Conservation (phyloP, 2,797 vertebrate genomes). For the Limosa lapponica region DNA sequence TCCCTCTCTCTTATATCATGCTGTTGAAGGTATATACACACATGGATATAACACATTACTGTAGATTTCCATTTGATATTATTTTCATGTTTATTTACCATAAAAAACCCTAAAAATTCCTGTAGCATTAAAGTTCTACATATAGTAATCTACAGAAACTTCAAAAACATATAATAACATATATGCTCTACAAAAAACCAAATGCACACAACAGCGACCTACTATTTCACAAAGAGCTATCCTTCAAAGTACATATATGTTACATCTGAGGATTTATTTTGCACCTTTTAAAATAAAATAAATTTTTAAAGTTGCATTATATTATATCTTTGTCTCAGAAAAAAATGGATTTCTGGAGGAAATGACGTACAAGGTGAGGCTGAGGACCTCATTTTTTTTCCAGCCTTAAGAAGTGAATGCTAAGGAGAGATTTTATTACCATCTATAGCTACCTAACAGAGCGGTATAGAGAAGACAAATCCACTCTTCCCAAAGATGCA, state of each 20-base stretch:
- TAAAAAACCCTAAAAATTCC: neutral
- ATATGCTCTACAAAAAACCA: neutral
- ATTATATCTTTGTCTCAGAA: neutral
- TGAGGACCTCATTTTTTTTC: neutral
- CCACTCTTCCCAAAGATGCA: neutral
- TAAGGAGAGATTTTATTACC: neutral
- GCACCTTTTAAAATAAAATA: neutral
- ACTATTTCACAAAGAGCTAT: neutral
- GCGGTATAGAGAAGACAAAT: neutral
- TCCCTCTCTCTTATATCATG: neutral
- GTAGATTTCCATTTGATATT: neutral
- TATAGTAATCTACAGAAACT: neutral
- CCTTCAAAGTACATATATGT: neutral
- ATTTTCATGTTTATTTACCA: neutral
- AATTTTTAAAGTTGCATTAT: neutral
- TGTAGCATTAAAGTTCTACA: neutral
- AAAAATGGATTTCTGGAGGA: neutral
- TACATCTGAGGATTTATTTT: neutral
- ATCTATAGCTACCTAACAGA: neutral
- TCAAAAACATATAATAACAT: neutral
- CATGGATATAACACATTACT: neutral
- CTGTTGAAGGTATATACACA: neutral
- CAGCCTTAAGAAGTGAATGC: neutral
- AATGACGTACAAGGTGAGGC: neutral
- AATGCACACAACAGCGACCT: fast-evolving